Base-by-base conservation (phyloP, 1,140 invertebrate species). In the Penaeus japonicus region DNA sequence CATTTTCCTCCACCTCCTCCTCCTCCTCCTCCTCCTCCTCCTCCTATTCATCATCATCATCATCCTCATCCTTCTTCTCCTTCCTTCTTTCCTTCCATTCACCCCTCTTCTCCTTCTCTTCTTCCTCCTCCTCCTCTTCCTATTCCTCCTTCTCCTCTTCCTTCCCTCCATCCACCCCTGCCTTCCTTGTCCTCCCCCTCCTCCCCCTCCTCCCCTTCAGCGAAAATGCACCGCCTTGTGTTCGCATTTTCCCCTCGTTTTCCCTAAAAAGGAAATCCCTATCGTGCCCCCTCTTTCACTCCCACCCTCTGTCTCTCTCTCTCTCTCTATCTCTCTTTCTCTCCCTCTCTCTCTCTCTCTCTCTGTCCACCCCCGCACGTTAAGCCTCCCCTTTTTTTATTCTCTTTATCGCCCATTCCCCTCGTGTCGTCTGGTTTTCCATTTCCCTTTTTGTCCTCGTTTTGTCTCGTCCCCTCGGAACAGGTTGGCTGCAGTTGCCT, bases 321-420 rank as follows among this genome's bases (percentile, higher is more conserved):
- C 12, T 39, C 12, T 10, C n/a, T 20, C 39, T 39, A 4, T 57
- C 32, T 27, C 30, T 65, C 35, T 65, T 35, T 62, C 53, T 32
- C 70, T 47, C 39, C 39, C 35, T 84, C 82, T 54, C 54, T 32
- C 59, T 54, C 81, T 62, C 81, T 85, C 84, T 39, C 39, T 39
- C 39, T 10, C 39, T 39, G 47, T 85, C 84, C 84, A 55, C 70
- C 83, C 83, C 62, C 84, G 70, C 84, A 85, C 77, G 24, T n/a
- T 85, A 85, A 85, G 84, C 70, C 70, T 73, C 84, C 65, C 70
- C 70, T 73, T 73, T 85, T 85, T 84, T 85, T 85, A 85, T 85
- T 85, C 84, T 85, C 84, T 85, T 85, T 85, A 85, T 85, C 84
- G 70, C 59, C 65, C 84, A 85, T 85, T 85, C 70, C 79, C 82